phyloP scores from a whole-genome alignment of 23 tunicate genomes.

The Styela clava region DNA sequence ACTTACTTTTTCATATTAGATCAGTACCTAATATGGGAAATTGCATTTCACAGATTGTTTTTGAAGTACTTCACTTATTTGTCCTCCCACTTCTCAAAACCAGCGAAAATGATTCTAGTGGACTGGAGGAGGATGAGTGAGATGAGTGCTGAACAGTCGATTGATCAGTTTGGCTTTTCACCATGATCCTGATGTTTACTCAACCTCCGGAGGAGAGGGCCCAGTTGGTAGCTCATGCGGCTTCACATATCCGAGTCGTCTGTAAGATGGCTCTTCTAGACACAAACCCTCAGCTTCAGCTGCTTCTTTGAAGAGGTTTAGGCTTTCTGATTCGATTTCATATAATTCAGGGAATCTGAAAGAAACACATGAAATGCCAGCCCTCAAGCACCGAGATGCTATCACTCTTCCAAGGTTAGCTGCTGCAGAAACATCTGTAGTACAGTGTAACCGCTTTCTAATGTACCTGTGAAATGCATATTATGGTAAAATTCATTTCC shows the following conservation, averaged over 20 bases:
- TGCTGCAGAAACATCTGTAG: conserved; percentile 60
- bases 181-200: neutral
- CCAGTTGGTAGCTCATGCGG: neutral
- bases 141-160: neutral
- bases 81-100: conserved; percentile 21
- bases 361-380: conserved; percentile 70
- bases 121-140: neutral
- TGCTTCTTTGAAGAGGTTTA: conserved; percentile 25
- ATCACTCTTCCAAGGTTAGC: conserved; percentile 42
- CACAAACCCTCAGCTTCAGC: conserved; percentile 29
- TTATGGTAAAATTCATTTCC: no score
- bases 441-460: conserved; percentile 35
- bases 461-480: conserved; percentile 35
- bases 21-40: neutral
- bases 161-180: neutral
- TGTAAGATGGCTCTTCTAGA: conserved; percentile 53
- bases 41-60: conserved; percentile 43
- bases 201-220: conserved; percentile 25
- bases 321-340: conserved; percentile 24
- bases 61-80: conserved; percentile 63
- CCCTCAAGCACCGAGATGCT: conserved; percentile 50
- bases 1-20: neutral
- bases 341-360: conserved; percentile 15
- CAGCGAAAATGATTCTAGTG: neutral
- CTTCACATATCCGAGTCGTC: conserved; percentile 10